Evolutionary conservation across 2,888 invertebrate genomes (phyloP).

Genomic region (Mythimna loreyi): DNA sequence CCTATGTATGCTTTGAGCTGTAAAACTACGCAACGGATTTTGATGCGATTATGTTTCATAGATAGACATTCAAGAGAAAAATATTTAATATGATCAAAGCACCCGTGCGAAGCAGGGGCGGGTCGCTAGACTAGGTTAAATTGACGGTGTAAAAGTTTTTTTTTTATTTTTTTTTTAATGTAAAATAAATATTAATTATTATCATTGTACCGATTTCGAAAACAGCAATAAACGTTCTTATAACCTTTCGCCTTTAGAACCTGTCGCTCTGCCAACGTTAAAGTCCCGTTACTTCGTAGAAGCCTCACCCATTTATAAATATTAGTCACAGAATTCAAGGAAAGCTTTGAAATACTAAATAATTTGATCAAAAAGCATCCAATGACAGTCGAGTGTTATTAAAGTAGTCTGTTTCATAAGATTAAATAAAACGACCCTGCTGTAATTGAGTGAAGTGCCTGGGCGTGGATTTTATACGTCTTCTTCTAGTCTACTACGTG

Average conservation of each 20-base stretch:
- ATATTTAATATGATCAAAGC: too few relatives aligned
- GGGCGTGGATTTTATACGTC: slow-evolving; percentile 12
- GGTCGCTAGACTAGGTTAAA: too few relatives aligned
- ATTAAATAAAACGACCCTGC: slow-evolving; percentile 62
- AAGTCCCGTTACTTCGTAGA: slow-evolving; percentile 47
- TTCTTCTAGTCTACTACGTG: slow-evolving; percentile 1
- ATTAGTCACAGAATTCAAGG: slow-evolving; percentile 48
- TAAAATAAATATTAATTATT: too few relatives aligned
- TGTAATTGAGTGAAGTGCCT: slow-evolving; percentile 56
- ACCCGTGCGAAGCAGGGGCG: too few relatives aligned
- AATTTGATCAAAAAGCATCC: slow-evolving; percentile 33
- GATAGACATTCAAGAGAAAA: too few relatives aligned
- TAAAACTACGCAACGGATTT: too few relatives aligned
- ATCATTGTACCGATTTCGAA: not conserved
- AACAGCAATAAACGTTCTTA: slow-evolving; percentile 3
- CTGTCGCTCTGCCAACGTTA: slow-evolving; percentile 35
- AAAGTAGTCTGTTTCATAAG: slow-evolving; percentile 39
- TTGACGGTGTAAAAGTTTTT: too few relatives aligned
- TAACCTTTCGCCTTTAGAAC: slow-evolving; percentile 15
- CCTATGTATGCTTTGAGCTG: too few relatives aligned
- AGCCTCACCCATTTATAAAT: slow-evolving; percentile 26
- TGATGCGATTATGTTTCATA: too few relatives aligned
- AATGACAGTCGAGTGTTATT: slow-evolving; percentile 34
- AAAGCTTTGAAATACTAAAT: slow-evolving; percentile 33
- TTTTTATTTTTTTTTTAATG: too few relatives aligned